Evolutionary conservation across 2,113 vertebrate species (phyloP).

Genomic region (Corythornis cristatus): DNA sequence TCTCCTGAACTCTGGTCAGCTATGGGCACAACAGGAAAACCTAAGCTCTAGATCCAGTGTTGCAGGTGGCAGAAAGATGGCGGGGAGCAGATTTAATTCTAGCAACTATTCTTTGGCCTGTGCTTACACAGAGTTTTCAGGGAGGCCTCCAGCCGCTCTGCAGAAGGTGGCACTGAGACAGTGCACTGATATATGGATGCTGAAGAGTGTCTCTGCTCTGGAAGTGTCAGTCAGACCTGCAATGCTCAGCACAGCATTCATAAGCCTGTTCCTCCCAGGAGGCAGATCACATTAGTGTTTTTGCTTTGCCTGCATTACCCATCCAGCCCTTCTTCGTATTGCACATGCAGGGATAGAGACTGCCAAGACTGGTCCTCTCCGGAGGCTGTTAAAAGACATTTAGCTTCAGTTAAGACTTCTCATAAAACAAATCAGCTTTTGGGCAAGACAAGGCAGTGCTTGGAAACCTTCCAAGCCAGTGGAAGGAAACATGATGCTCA

Average conservation of each 20-base stretch:
- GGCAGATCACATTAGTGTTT: neutral
- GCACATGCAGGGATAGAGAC: neutral
- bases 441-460: neutral
- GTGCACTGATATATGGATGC: rapidly evolving
- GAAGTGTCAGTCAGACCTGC: rapidly evolving
- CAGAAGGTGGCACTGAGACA: neutral
- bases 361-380: neutral
- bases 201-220: neutral
- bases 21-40: neutral
- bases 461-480: neutral
- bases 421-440: constrained; percentile 17
- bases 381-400: neutral
- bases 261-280: neutral
- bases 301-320: neutral
- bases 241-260: neutral
- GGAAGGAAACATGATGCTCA: neutral
- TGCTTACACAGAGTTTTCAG: neutral
- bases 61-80: neutral
- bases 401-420: constrained; percentile 16
- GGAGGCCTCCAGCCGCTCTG: neutral
- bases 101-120: neutral
- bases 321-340: neutral
- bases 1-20: neutral
- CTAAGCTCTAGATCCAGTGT: neutral
- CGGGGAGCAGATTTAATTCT: neutral